Conservation (phyloP, 1,140 invertebrate species). For the Neodiprion virginianus region DNA sequence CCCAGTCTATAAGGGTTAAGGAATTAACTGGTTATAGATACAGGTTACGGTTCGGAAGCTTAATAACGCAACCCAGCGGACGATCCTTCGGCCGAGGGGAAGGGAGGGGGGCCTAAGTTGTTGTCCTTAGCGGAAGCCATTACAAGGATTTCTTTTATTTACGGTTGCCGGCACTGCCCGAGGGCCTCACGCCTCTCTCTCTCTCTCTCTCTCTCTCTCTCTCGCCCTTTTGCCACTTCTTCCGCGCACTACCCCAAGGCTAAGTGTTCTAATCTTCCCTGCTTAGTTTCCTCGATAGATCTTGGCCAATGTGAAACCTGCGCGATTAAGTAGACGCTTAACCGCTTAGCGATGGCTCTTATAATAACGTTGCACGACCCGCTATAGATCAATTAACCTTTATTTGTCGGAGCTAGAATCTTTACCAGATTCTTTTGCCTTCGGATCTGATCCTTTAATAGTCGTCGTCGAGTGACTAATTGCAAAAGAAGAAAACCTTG, state of each 20-base stretch:
- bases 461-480: too few species aligned
- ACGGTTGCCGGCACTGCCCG: constrained; percentile 51
- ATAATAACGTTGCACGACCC: constrained; percentile 46
- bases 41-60: constrained; percentile 30
- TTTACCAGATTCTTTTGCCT: neutral
- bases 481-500: too few species aligned
- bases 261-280: constrained; percentile 51
- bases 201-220: constrained; percentile 17
- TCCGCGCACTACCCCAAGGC: constrained; percentile 27
- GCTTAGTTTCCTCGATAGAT: constrained; percentile 46
- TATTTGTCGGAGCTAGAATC: neutral
- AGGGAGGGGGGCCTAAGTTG: constrained; percentile 29
- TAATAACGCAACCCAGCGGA: constrained; percentile 11
- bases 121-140: constrained; percentile 51
- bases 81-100: constrained; percentile 25
- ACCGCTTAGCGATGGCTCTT: neutral
- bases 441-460: too few species aligned
- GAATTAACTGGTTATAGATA: constrained; percentile 48
- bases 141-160: constrained; percentile 64
- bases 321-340: neutral
- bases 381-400: constrained; percentile 60
- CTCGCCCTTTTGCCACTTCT: constrained; percentile 6
- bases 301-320: constrained; percentile 41
- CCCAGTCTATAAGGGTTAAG: constrained; percentile 60
- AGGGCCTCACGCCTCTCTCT: constrained; percentile 12